Evolutionary conservation across 2,113 vertebrate genomes (phyloP), one percentile per base, ranked within the genome.

Genomic region (Propithecus coquereli): DNA sequence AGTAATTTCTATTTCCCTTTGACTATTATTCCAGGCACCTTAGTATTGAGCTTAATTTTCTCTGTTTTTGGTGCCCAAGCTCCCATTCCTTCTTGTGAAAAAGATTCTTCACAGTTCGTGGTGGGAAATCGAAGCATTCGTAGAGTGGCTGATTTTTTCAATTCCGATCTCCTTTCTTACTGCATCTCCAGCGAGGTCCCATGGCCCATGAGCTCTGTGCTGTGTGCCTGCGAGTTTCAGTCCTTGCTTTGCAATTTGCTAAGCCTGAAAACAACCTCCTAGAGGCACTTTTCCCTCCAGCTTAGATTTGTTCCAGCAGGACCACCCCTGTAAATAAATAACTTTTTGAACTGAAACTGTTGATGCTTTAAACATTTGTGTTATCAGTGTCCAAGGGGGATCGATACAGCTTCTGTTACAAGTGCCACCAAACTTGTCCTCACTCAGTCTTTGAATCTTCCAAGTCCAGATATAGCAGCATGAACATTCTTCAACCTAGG

Each of bases 141-240:
- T 45, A 23, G 34, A 63, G 30, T 13, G 71, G 12, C 18, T 30
- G 85, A 8, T 52, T 88, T 37, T 5, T 12, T 34, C 2, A 27
- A 27, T 45, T 91, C 22, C 32, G 22, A 80, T 14, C 20, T 40
- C 25, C 13, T 65, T 80, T 74, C 52, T 52, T 40, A 7, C 25
- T 16, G 0, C 13, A 13, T 40, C 32, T n/a, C 16, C 40, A 68
- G 18, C 27, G 68, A 80, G 47, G 14, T 5, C 11, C 22, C 30
- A 6, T 1, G 6, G 13, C 40, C 34, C 7, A 0, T 8, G 71
- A 52, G 5, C 34, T 77, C 50, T 5, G 6, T 6, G 8, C 25
- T 11, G 9, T 1, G 0, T 23, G 25, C 13, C 34, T 68, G 2
- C 3, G 23, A 45, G 3, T 3, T 3, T 45, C 10, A 5, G 50